Conservation (phyloP, 2,113 vertebrate genomes). For the Melanerpes aurifrons region DNA sequence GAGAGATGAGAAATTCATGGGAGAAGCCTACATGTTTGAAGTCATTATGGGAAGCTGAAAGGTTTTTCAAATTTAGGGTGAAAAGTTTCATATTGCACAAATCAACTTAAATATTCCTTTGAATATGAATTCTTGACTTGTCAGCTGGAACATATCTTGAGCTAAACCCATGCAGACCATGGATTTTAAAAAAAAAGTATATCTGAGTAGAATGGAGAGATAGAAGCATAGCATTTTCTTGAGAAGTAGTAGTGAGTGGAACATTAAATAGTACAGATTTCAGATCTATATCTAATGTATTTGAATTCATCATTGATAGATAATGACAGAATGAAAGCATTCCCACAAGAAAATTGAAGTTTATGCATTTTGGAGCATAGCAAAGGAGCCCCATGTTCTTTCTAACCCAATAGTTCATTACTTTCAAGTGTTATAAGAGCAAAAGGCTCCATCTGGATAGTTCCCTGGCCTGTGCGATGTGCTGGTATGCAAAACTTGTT, state of each 20-base stretch:
- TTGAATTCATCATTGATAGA: not conserved
- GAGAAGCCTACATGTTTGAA: not conserved
- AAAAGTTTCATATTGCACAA: not conserved
- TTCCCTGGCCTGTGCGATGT: not conserved
- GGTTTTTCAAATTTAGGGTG: not conserved
- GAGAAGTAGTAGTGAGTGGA: not conserved
- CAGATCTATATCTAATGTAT: not conserved
- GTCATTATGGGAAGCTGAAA: not conserved
- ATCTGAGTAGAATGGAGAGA: not conserved
- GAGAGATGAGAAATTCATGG: not conserved
- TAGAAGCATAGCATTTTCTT: not conserved
- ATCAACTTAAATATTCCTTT: slow-evolving; percentile 7
- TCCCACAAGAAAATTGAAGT: not conserved
- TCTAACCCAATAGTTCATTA: not conserved
- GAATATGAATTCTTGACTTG: not conserved
- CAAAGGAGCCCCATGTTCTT: not conserved
- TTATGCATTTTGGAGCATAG: not conserved
- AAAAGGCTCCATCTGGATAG: not conserved
- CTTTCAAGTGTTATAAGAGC: not conserved
- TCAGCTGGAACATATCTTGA: not conserved
- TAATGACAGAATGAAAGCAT: not conserved
- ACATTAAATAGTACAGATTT: not conserved
- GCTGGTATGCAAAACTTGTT: not conserved
- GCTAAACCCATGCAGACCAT: not conserved
- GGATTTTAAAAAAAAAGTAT: not conserved